Percentiles rank a stretch among this genome's conserved stretches.
These are phyloP conservation scores for Chelon auratus DNA, from an alignment of 2,797 vertebrate species.

Conservation along the genomic window DNA sequence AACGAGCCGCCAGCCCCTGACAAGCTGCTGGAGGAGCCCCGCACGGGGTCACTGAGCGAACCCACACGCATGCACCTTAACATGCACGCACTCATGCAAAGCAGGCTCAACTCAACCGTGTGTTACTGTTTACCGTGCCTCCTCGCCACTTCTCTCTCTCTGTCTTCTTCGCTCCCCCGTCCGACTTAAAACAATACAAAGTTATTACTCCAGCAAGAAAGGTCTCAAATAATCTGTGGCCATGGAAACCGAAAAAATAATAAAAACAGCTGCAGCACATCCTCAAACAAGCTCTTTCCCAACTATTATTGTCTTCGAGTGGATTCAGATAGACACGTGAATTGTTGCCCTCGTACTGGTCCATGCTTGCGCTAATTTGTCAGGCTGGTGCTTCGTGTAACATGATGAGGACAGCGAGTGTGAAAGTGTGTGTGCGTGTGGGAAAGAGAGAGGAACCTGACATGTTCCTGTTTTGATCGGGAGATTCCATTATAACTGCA, in stretches of 20 bases:
- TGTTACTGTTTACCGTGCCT: slow-evolving; percentile 42
- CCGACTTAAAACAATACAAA: slow-evolving; percentile 46
- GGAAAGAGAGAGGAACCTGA: slow-evolving; percentile 42
- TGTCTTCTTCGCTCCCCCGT: slow-evolving; percentile 4
- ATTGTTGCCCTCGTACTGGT: slow-evolving; percentile 40
- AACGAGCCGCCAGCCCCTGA: slow-evolving; percentile 78
- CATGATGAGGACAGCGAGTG: slow-evolving; percentile 44
- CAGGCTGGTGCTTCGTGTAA: slow-evolving; percentile 42
- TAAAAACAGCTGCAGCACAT: slow-evolving; percentile 64
- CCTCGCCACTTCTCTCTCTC: neutral
- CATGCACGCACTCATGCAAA: neutral
- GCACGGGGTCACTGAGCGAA: slow-evolving; percentile 65
- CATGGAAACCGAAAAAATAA: slow-evolving; percentile 74
- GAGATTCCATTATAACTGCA: slow-evolving; percentile 69
- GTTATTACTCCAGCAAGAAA: slow-evolving; percentile 71
- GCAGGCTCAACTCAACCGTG: slow-evolving; percentile 7
- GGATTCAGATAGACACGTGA: slow-evolving; percentile 32
- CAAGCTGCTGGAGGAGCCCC: slow-evolving; percentile 81
- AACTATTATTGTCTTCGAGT: slow-evolving; percentile 43
- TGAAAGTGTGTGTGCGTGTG: slow-evolving; percentile 8
- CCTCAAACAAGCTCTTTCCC: slow-evolving; percentile 50
- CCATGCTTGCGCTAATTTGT: slow-evolving; percentile 47
- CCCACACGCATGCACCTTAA: slow-evolving; percentile 39
- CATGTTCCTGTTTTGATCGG: slow-evolving; percentile 69
- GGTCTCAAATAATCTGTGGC: slow-evolving; percentile 74